A percentile compares a stretch with the other conserved stretches of the same genome.
Conservation (phyloP, 2,888 invertebrate genomes). For the Zaprionus obscuricornis region DNA sequence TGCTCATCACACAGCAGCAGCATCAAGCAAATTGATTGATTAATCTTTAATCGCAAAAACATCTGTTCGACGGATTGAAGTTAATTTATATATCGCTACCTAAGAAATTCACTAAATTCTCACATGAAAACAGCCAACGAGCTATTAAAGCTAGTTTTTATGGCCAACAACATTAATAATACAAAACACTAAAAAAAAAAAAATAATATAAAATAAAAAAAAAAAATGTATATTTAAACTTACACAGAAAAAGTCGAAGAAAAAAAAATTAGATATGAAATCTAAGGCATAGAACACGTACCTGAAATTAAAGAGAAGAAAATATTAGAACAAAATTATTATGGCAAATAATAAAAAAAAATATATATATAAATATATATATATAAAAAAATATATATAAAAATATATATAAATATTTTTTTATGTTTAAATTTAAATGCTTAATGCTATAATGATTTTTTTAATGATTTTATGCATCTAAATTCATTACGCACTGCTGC, state of each 20-base stretch:
- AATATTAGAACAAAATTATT: too few species aligned
- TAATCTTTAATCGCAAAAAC: slow-evolving; percentile 30
- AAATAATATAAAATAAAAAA: too few species aligned
- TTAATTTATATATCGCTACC: slow-evolving; percentile 43
- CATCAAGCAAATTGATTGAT: slow-evolving; percentile 29
- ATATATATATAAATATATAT: slow-evolving; percentile 3
- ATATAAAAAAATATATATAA: background rate
- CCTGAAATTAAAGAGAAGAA: slow-evolving; percentile 47
- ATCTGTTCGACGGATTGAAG: slow-evolving; percentile 36
- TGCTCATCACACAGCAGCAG: too few species aligned
- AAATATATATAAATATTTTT: too few species aligned
- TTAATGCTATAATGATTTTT: too few species aligned
- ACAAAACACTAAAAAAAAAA: too few species aligned
- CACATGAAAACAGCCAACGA: too few species aligned
- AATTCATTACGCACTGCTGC: too few species aligned
- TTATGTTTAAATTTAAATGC: too few species aligned
- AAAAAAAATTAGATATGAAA: too few species aligned
- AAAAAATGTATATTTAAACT: slow-evolving; percentile 41
- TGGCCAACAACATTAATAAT: slow-evolving; percentile 28
- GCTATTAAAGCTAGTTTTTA: slow-evolving; percentile 29
- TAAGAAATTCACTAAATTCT: slow-evolving; percentile 41
- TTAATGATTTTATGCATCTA: too few species aligned
- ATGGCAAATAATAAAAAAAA: too few species aligned
- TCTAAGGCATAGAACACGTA: slow-evolving; percentile 61
- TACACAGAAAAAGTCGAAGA: slow-evolving; percentile 33